Conservation (phyloP, 2,113 vertebrate genomes). For the Connochaetes taurinus region DNA sequence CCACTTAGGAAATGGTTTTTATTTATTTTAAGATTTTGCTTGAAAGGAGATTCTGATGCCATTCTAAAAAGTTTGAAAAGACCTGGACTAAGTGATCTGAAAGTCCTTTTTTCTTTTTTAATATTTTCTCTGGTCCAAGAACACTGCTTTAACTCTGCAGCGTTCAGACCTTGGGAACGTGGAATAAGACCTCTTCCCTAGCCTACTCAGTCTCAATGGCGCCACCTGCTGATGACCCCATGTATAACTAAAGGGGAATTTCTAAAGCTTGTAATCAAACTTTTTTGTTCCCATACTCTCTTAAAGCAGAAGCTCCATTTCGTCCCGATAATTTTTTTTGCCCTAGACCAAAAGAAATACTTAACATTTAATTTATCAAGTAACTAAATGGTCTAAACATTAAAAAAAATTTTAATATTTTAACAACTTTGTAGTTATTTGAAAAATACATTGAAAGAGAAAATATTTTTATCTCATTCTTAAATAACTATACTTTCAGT, state of each 20-base stretch:
- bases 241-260: neutral
- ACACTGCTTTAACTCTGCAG: neutral
- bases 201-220: neutral
- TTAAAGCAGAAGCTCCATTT: neutral
- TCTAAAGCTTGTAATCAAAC: neutral
- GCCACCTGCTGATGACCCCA: conserved; percentile 11
- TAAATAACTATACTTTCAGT: neutral
- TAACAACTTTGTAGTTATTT: neutral
- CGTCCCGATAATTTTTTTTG: neutral
- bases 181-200: neutral
- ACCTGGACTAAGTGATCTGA: neutral
- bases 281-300: neutral
- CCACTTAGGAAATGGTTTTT: neutral
- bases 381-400: neutral
- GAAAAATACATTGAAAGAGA: neutral
- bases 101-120: neutral
- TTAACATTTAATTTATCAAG: neutral
- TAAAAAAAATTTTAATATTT: neutral
- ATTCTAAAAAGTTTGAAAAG: neutral
- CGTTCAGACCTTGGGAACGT: neutral
- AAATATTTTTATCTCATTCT: neutral
- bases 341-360: neutral
- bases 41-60: neutral
- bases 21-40: neutral
- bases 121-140: neutral